Base-by-base conservation (phyloP, 2,113 vertebrate species). In the Megaceryle maxima region DNA sequence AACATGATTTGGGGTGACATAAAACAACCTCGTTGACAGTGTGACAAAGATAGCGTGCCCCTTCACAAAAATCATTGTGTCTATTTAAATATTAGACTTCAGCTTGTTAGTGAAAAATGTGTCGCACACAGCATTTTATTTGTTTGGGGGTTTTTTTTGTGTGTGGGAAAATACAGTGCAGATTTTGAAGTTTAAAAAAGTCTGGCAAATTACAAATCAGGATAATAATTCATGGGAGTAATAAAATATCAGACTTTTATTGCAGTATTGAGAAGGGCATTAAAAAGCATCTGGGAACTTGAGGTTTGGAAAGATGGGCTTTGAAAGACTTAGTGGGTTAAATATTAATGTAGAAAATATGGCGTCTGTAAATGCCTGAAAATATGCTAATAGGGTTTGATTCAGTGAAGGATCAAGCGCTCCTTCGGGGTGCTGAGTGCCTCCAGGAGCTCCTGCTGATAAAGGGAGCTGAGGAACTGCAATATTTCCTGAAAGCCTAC, bases 271-370 rank as follows among this genome's bases (percentile, higher is more conserved):
- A 98, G 98, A 95, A 98, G 97, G 97, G 96, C 92, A 97, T 98
- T 98, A 98, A 98, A 98, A 98, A 97, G 96, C 97, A 98, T 98
- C 97, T 98, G 98, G 96, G 94, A 95, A 91, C 88, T 94, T 97
- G 96, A 97, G 95, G 83, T 95, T 98, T 96, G 91, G 95, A 94
- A 97, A 96, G 94, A 97, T 91, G 96, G 96, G 94, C 94, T 97
- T 97, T 97, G 94, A 98, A 98, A 98, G 97, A 92, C 90, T 96
- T 97, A 87, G 94, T 97, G 97, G 97, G 97, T 98, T 98, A 97
- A 98, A 97, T 98, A 98, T 97, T 98, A 98, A 98, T 97, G 97
- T 95, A 97, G 97, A 98, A 98, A 98, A 98, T 97, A 98, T 98
- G 98, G 96, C 97, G 96, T 97, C 95, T 97, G 88, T 94, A 97